Evolutionary conservation across 2,113 vertebrate species (phyloP).

Genomic region (Hippolais icterina): DNA sequence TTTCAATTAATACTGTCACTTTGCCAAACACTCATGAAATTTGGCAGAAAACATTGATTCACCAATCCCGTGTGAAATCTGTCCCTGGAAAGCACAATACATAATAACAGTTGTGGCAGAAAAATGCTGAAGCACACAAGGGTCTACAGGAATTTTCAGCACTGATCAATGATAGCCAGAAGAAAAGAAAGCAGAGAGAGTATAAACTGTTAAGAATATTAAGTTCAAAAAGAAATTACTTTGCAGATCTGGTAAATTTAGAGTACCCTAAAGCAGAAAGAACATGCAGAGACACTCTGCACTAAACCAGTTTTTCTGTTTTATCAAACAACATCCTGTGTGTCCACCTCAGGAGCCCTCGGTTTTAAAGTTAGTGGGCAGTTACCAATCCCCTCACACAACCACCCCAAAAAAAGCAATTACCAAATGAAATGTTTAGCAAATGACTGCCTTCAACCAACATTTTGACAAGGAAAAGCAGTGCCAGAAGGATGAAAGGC

Average conservation of each 20-base stretch:
- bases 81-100: neutral
- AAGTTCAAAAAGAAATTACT: neutral
- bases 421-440: constrained; percentile 35
- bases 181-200: neutral
- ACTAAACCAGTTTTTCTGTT: neutral
- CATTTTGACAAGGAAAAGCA: constrained; percentile 28
- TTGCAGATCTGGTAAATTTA: neutral
- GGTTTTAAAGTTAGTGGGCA: neutral
- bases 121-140: neutral
- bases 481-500: neutral
- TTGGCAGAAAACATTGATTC: neutral
- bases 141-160: neutral
- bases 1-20: constrained; percentile 10
- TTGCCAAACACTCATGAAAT: constrained; percentile 18
- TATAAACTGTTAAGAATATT: neutral
- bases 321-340: neutral
- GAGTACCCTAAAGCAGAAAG: neutral
- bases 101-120: neutral
- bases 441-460: constrained; percentile 23
- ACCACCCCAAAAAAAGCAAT: neutral
- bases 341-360: neutral
- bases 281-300: neutral
- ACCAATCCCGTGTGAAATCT: neutral
- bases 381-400: neutral
- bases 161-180: neutral